Evolutionary conservation across 2,888 invertebrate species (phyloP), one percentile per base, ranked within the genome.

Genomic region (Pachliopta kotzebuea): DNA sequence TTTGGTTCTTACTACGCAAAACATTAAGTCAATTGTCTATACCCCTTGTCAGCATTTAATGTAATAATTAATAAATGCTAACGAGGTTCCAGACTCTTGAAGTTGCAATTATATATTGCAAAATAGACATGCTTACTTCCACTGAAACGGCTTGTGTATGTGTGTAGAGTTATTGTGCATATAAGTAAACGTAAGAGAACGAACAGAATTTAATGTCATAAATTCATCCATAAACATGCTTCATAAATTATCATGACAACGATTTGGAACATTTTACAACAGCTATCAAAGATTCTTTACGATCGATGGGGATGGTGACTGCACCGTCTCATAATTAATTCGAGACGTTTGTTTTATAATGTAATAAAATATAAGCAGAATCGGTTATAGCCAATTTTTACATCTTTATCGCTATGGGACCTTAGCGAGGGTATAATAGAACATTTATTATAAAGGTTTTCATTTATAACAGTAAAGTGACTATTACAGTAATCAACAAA

Each of bases 191-290:
- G 65, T 66, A 66, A 62, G 63, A 65, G 67, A 68, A 67, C 67
- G 66, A 69, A 69, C 67, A 65, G 69, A 68, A 69, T 75, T 72
- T 83, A 82, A 82, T 70, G 80, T 78, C 82, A 86, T 90, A 90
- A 90, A 89, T 82, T 76, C 78, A 75, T 81, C 86, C 86, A 88
- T 91, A 90, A 90, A 90, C 88, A 90, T 86, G 91, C 79, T 84
- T 85, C 89, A 88, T 89, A 90, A 91, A 90, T 90, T 90, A 90
- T 91, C 87, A 90, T 79, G 88, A 85, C 87, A 83, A 84, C 87
- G 83, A 90, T 90, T 90, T 85, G 84, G 89, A 86, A 83, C 85
- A 86, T 91, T 91, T 91, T 90, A 91, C 89, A 91, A 80, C 90
- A 73, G 85, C 86, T 75, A 91, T 90, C 85, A 90, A 90, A 86